These are phyloP conservation scores for Amphiura filiformis DNA, from an alignment of 35 echinoderm and acorn worm genomes.

Conservation along the genomic window DNA sequence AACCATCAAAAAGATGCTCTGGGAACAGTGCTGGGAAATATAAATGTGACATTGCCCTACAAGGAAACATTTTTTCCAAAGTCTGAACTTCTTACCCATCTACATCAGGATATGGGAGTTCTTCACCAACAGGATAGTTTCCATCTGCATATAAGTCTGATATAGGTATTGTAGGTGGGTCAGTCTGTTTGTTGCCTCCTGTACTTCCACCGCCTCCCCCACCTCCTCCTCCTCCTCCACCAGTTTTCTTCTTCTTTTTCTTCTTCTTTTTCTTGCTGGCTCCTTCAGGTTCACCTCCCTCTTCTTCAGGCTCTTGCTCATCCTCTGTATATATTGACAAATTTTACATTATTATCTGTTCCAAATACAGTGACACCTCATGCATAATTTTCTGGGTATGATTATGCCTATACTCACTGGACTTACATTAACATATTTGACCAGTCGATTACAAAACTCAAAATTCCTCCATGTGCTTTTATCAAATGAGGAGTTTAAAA, in stretches of 20 bases:
- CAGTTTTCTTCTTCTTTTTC: conserved; percentile 94
- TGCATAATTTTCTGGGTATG: background rate
- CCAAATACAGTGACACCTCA: background rate
- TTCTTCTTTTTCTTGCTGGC: conserved; percentile 88
- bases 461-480: no score
- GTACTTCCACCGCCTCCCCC: conserved; percentile 17
- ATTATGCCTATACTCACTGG: background rate
- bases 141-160: conserved; percentile 91
- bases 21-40: no score
- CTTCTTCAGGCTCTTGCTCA: conserved; percentile 60
- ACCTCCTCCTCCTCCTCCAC: conserved; percentile 18
- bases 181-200: conserved; percentile 70
- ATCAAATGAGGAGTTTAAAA: no score
- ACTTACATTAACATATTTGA: background rate
- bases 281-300: conserved; percentile 26
- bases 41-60: no score
- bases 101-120: conserved; percentile 72
- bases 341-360: conserved; percentile 26
- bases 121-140: conserved; percentile 75
- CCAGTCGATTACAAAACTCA: background rate
- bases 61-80: no score
- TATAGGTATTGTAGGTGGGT: conserved; percentile 91
- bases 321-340: conserved; percentile 31
- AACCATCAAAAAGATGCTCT: no score
- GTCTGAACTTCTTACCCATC: conserved; percentile 92